Evolutionary conservation across 1,140 invertebrate species (phyloP), one percentile per base, ranked within the genome.

Genomic region (Lasioglossum baleicum): DNA sequence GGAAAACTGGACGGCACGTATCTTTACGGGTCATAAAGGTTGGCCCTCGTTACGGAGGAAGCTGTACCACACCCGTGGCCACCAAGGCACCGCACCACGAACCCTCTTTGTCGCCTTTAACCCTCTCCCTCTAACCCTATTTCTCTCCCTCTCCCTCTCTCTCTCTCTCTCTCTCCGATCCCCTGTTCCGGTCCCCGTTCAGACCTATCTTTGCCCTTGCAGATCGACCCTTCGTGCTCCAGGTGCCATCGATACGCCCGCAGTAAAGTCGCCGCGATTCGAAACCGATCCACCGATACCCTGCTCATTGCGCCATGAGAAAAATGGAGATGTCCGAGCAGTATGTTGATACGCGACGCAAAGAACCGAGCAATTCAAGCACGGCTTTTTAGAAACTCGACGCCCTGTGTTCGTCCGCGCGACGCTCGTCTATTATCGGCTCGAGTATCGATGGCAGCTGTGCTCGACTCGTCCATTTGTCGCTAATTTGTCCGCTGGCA

Each of bases 1-100:
- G n/a, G n/a, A n/a, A 91, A 91, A 92, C 90, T 91, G 91, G 91
- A 92, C 92, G 89, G 88, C 90, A 88, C 91, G 91, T 93, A 92
- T 93, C 92, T 93, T 93, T 93, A 93, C 91, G 90, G 90, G 86
- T 90, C 89, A 93, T 93, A 92, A 93, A 92, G 91, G 89, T 90
- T 81, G 83, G 90, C 87, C 90, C 91, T 93, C 90, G 91, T 92
- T 93, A 93, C 90, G 85, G 81, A 87, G 88, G 79, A 85, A 88
- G 87, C 88, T 83, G 90, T 85, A 89, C 87, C 89, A 85, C 90
- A 90, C 78, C 87, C 88, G 90, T 91, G 90, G 90, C 90, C 90
- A 92, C 91, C 90, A 90, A 91, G 89, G 90, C 86, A 91, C 91
- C 91, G 83, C 90, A 91, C 87, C 87, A 70, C 85, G 84, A 69